Conservation (phyloP, 1,140 invertebrate genomes). For the Aphis gossypii region DNA sequence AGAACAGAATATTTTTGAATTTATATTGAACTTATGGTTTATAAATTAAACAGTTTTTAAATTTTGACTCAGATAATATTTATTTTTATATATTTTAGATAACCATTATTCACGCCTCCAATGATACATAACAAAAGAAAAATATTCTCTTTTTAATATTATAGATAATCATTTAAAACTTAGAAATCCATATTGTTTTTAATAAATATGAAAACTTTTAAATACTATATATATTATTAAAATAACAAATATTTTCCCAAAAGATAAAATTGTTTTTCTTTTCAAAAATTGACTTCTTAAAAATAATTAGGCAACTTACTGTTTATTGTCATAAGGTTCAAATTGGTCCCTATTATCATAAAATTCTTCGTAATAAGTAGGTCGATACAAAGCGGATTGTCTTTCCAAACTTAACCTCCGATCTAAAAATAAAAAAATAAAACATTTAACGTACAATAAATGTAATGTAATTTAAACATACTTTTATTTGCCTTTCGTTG, state of each 20-base stretch:
- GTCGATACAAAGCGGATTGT: slow-evolving; percentile 40
- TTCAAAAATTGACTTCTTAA: not conserved
- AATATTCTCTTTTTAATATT: not conserved
- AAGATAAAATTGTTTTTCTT: not conserved
- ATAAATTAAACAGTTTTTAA: not conserved
- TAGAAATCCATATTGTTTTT: not conserved
- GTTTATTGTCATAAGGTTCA: slow-evolving; percentile 54
- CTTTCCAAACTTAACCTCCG: slow-evolving; percentile 50
- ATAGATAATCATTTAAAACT: not conserved
- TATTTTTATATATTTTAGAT: not conserved
- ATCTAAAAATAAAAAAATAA: not conserved
- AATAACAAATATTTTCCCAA: not conserved
- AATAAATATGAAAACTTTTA: not conserved
- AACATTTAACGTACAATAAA: not conserved
- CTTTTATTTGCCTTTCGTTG: slow-evolving; percentile 48
- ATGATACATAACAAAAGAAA: not conserved
- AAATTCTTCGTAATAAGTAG: slow-evolving; percentile 38
- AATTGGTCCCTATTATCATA: slow-evolving; percentile 56
- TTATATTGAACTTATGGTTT: not conserved
- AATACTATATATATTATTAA: not conserved
- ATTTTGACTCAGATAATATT: not conserved
- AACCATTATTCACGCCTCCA: not conserved
- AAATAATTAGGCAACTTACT: slow-evolving; percentile 25
- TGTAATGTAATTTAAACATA: not conserved
- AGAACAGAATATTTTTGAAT: not conserved